Evolutionary conservation across 2,113 vertebrate species (phyloP), one percentile per base, ranked within the genome.

Genomic region (Trichomycterus rosablanca): DNA sequence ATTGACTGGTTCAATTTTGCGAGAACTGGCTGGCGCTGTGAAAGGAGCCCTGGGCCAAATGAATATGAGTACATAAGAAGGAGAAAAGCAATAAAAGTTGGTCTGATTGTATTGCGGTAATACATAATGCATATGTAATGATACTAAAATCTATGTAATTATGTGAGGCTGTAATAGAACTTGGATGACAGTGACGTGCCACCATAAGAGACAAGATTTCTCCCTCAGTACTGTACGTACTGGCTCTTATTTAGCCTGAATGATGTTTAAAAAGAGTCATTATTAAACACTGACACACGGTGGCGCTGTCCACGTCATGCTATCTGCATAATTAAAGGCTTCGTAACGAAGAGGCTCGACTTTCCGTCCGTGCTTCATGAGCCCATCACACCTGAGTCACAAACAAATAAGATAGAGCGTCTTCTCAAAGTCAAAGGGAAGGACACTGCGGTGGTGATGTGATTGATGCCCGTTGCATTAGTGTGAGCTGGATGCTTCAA

Each of bases 401-500:
- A 79, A 49, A 84, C 83, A 87, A 84, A 81, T 76, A 84, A 83
- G 81, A 85, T 82, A 68, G 81, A 87, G 78, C 80, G 77, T 73
- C 84, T 77, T 79, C 81, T 83, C 79, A 86, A 87, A 84, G 85
- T 86, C 85, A 82, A 67, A 61, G 72, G 76, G 76, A 80, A 83
- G 80, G 83, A 82, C 84, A 80, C 55, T 68, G 67, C 57, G 59
- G 59, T 56, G 56, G 59, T 43, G 66, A 68, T 71, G 68, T 81
- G 85, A 87, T 84, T 67, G 81, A 87, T 85, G 78, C 79, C 71
- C 76, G 61, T 63, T 64, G 69, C 70, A 75, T 77, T 53, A 48
- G 72, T 40, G 71, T 3, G 61, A 71, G 14, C 68, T 64, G 60
- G 76, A 63, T 69, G 12, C 68, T 82, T 82, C 81, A 83, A 84